A percentile compares a stretch with the other conserved stretches of the same genome.
These are phyloP conservation scores for Rotaria macrura DNA, from an alignment of 2,888 invertebrate genomes.

Conservation along the genomic window DNA sequence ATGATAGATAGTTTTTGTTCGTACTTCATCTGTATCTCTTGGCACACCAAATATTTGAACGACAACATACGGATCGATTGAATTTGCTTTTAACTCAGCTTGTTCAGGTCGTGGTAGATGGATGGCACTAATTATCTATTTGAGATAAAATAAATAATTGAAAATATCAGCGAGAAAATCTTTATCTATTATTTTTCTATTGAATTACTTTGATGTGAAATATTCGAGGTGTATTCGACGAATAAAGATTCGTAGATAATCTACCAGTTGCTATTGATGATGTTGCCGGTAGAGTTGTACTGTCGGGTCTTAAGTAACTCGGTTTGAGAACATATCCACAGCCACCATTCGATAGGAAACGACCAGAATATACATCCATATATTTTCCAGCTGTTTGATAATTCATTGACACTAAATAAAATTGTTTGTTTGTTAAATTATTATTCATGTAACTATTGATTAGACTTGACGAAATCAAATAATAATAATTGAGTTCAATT, in stretches of 20 bases:
- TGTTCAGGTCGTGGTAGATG: slow-evolving; percentile 24
- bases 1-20: slow-evolving; percentile 52
- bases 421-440: too few relatives aligned
- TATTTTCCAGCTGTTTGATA: slow-evolving; percentile 57
- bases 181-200: too few relatives aligned
- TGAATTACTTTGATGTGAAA: neutral
- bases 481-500: too few relatives aligned
- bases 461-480: too few relatives aligned
- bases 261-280: neutral
- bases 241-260: neutral
- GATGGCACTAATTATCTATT: slow-evolving; percentile 30
- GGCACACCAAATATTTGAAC: slow-evolving; percentile 29
- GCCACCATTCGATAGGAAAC: slow-evolving; percentile 56
- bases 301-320: slow-evolving; percentile 53
- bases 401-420: slow-evolving; percentile 53
- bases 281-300: neutral
- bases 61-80: slow-evolving; percentile 24
- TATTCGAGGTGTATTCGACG: slow-evolving; percentile 1
- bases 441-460: neutral
- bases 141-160: too few relatives aligned
- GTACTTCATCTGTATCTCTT: slow-evolving; percentile 20
- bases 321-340: slow-evolving; percentile 58
- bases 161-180: too few relatives aligned
- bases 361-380: slow-evolving; percentile 58
- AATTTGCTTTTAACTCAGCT: slow-evolving; percentile 23